These are phyloP conservation scores for Myopa testacea DNA, from an alignment of 2,888 invertebrate genomes.

Conservation along the genomic window DNA sequence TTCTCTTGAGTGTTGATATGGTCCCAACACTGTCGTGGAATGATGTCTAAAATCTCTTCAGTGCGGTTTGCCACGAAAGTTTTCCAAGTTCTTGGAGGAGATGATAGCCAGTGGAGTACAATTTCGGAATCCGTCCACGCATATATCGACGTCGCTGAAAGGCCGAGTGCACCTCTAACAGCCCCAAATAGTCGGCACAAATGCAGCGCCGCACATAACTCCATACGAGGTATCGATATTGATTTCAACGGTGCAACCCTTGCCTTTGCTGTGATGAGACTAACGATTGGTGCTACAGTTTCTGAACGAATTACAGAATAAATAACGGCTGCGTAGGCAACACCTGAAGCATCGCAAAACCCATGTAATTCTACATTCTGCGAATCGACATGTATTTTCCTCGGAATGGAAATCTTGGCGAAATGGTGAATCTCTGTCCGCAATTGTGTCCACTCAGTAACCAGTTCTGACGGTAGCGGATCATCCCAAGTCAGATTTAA, in stretches of 20 bases:
- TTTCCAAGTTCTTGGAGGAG: constrained; percentile 48
- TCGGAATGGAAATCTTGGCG: too few relatives aligned
- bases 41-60: constrained; percentile 38
- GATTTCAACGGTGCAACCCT: constrained; percentile 17
- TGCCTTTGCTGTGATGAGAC: constrained; percentile 14
- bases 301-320: too few relatives aligned
- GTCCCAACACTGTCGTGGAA: constrained; percentile 40
- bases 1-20: constrained; percentile 47
- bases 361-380: too few relatives aligned
- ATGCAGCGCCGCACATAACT: constrained; percentile 1
- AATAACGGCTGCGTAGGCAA: too few relatives aligned
- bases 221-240: constrained; percentile 19
- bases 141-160: constrained; percentile 23
- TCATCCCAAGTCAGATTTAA: not conserved
- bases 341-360: not conserved
- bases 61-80: constrained; percentile 50
- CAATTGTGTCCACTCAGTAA: not conserved
- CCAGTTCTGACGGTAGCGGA: not conserved
- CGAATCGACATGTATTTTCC: too few relatives aligned
- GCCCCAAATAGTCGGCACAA: constrained; percentile 6
- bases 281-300: not conserved
- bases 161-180: not conserved
- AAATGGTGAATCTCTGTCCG: not conserved
- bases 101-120: constrained; percentile 49
- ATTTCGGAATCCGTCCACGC: constrained; percentile 46